Conservation (phyloP, 1,140 invertebrate genomes). For the Penaeus vannamei region DNA sequence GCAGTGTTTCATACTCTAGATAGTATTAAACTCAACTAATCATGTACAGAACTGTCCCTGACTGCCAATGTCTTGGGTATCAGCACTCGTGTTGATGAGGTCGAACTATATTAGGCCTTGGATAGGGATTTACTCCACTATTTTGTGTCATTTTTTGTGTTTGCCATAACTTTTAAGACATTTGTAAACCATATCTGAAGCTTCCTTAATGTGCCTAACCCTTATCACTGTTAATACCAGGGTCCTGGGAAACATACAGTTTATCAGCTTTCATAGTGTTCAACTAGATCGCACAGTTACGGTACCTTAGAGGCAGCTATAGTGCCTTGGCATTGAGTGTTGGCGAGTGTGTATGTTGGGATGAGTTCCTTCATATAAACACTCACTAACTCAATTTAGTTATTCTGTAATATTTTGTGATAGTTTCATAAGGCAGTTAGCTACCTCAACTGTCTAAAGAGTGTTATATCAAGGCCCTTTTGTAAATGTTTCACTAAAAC, state of each 20-base stretch:
- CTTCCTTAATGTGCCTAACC: not conserved
- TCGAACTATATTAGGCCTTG: too few species aligned
- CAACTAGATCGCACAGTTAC: slow-evolving; percentile 28
- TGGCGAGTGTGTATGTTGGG: slow-evolving; percentile 14
- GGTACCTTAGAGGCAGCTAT: slow-evolving; percentile 45
- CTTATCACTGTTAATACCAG: slow-evolving; percentile 15
- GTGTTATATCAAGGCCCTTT: slow-evolving; percentile 38
- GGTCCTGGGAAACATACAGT: slow-evolving; percentile 51
- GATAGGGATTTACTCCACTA: too few species aligned
- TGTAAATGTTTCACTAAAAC: slow-evolving; percentile 26
- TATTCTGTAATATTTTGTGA: slow-evolving; percentile 10
- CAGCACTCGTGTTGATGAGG: too few species aligned
- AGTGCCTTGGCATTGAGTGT: slow-evolving; percentile 36
- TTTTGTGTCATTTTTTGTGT: too few species aligned
- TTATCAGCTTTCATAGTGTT: slow-evolving; percentile 29
- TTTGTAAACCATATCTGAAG: too few species aligned
- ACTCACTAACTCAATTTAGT: slow-evolving; percentile 13
- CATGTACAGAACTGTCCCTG: too few species aligned
- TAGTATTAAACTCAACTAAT: too few species aligned
- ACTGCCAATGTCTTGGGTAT: too few species aligned
- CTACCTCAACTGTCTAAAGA: slow-evolving; percentile 45
- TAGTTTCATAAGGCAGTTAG: slow-evolving; percentile 31
- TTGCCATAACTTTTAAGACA: too few species aligned
- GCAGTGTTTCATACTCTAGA: too few species aligned
- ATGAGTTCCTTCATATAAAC: slow-evolving; percentile 37